Evolutionary conservation across 2,888 invertebrate genomes (phyloP).

Genomic region (Drosophila anomalata): DNA sequence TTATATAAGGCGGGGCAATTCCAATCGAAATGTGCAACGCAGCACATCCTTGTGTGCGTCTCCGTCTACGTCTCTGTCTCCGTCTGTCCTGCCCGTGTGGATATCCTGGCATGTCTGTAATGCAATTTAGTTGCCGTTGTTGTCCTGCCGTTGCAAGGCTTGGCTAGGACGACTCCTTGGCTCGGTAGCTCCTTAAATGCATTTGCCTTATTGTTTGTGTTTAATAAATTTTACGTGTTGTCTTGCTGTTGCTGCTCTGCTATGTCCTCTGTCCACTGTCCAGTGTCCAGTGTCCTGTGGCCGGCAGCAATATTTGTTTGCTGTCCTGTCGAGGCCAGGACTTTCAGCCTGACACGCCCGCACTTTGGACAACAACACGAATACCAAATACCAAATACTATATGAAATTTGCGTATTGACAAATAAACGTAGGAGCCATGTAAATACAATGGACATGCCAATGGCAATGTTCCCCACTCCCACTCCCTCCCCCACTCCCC

Average conservation of each 20-base stretch:
- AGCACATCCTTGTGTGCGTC: slow-evolving; percentile 62
- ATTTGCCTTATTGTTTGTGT: slow-evolving; percentile 80
- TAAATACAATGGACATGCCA: slow-evolving; percentile 78
- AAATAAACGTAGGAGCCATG: slow-evolving; percentile 76
- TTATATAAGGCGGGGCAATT: slow-evolving; percentile 52
- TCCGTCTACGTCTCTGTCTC: slow-evolving; percentile 14
- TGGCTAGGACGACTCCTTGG: not conserved
- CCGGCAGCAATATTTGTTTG: slow-evolving; percentile 73
- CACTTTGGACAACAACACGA: slow-evolving; percentile 34
- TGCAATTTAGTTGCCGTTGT: slow-evolving; percentile 78
- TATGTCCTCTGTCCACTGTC: slow-evolving; percentile 13
- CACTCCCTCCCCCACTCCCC: not conserved
- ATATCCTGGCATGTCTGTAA: slow-evolving; percentile 56
- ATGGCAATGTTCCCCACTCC: slow-evolving; percentile 53
- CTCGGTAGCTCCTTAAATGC: slow-evolving; percentile 70
- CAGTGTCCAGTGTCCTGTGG: slow-evolving; percentile 22
- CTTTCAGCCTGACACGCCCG: slow-evolving; percentile 48
- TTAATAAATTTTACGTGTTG: slow-evolving; percentile 79
- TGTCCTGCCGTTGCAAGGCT: slow-evolving; percentile 42
- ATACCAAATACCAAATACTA: slow-evolving; percentile 59
- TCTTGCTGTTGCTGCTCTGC: slow-evolving; percentile 55
- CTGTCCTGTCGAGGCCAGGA: slow-evolving; percentile 57
- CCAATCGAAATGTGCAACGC: slow-evolving; percentile 75
- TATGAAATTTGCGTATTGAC: slow-evolving; percentile 80
- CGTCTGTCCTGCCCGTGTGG: slow-evolving; percentile 25